phyloP scores from a whole-genome alignment of 2,113 vertebrate species.

The Pagrus major region DNA sequence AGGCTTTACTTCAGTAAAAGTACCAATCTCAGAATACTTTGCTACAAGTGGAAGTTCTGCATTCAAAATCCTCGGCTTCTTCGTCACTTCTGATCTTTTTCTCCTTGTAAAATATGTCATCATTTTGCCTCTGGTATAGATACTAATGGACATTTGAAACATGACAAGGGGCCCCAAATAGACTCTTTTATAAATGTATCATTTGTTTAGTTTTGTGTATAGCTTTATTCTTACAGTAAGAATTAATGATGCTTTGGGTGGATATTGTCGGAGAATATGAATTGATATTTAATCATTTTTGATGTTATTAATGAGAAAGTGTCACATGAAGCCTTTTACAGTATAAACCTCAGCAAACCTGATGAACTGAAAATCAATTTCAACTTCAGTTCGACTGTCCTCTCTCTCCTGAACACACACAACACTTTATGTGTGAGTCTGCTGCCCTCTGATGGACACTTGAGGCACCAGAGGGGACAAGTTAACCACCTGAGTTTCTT shows the following conservation, averaged over 20 bases:
- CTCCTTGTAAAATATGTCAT: too few species aligned
- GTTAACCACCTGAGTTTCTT: neutral
- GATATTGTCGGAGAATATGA: neutral
- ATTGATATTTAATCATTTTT: neutral
- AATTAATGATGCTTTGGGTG: neutral
- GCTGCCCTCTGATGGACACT: slow-evolving; percentile 32
- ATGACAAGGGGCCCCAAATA: too few species aligned
- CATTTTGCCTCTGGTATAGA: too few species aligned
- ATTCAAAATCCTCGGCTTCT: too few species aligned
- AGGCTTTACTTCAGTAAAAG: too few species aligned
- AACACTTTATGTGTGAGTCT: neutral
- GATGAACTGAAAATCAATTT: neutral
- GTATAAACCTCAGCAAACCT: neutral
- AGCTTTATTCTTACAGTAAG: neutral
- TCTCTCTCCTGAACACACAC: neutral
- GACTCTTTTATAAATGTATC: too few species aligned
- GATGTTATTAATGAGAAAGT: neutral
- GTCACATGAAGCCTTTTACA: neutral
- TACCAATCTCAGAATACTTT: too few species aligned
- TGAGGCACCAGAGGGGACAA: too few species aligned
- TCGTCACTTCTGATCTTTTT: too few species aligned
- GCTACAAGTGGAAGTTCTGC: too few species aligned
- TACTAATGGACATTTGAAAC: too few species aligned
- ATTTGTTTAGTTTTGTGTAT: too few species aligned
- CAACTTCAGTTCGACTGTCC: neutral